These are phyloP conservation scores for Oxyura jamaicensis DNA, from an alignment of 2,113 vertebrate genomes.

Conservation along the genomic window DNA sequence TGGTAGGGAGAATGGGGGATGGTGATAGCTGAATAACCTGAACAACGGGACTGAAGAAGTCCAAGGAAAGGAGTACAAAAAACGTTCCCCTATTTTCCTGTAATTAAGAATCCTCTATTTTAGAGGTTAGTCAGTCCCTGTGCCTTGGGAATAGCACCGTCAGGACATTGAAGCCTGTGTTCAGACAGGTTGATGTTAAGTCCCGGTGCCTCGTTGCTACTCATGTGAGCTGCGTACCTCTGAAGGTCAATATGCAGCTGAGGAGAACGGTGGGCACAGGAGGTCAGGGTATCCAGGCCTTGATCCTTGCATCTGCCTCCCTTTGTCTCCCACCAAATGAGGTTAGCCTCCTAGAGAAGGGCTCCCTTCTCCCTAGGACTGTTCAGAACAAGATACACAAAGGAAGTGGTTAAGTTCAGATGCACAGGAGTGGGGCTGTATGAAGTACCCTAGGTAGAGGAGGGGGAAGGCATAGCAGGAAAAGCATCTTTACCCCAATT, in stretches of 20 bases:
- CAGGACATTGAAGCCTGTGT: neutral
- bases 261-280: too few species aligned
- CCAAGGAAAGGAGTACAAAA: neutral
- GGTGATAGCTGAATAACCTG: neutral
- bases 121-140: accelerated
- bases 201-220: accelerated
- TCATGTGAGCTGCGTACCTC: accelerated
- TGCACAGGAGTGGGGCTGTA: neutral
- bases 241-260: neutral
- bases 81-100: neutral
- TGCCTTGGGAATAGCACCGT: neutral
- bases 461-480: neutral
- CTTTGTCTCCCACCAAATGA: neutral
- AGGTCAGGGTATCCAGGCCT: neutral
- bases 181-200: neutral
- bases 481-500: neutral
- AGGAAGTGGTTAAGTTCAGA: neutral
- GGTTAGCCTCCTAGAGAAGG: neutral
- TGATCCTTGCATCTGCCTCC: neutral
- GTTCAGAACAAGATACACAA: neutral
- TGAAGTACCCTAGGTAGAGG: neutral
- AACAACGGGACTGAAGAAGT: neutral
- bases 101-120: neutral
- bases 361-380: neutral
- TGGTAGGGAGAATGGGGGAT: neutral